Percentiles rank a stretch among this genome's conserved stretches.
phyloP scores from a whole-genome alignment of 2,888 invertebrate genomes.

The Pyrrhosoma nymphula region DNA sequence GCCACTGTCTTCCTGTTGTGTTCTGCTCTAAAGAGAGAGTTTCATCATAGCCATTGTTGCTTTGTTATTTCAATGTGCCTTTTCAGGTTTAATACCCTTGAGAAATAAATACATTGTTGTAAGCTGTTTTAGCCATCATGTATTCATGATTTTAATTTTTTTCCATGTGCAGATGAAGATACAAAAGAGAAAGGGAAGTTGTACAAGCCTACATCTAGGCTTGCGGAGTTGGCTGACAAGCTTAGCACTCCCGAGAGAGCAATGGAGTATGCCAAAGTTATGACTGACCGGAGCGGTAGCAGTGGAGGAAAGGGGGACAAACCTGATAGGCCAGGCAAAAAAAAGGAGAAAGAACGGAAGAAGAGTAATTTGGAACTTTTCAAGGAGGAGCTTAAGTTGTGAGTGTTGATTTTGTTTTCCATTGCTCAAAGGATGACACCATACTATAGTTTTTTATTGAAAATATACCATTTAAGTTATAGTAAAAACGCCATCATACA shows the following conservation, averaged over 20 bases:
- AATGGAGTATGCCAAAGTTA: constrained; percentile 84
- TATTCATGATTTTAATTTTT: background rate
- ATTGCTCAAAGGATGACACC: background rate
- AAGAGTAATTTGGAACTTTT: constrained; percentile 98
- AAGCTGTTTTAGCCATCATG: too few species aligned
- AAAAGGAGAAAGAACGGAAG: constrained; percentile 91
- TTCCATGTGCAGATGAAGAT: constrained; percentile 86
- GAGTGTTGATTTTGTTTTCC: constrained; percentile 75
- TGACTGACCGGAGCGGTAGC: constrained; percentile 81
- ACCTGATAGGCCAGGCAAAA: constrained; percentile 82
- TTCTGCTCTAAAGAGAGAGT: too few species aligned
- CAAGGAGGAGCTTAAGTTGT: constrained; percentile 98
- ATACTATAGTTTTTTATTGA: too few species aligned
- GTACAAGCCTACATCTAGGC: constrained; percentile 93
- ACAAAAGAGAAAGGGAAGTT: constrained; percentile 93
- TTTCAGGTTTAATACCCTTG: too few species aligned
- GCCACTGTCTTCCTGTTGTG: too few species aligned
- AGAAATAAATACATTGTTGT: too few species aligned
- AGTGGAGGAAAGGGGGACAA: constrained; percentile 82
- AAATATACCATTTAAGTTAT: too few species aligned
- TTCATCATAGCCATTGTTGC: too few species aligned
- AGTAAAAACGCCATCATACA: too few species aligned
- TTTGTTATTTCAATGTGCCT: too few species aligned
- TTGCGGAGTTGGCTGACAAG: constrained; percentile 82
- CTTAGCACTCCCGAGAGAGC: constrained; percentile 83